Base-by-base conservation (phyloP, 1,140 invertebrate genomes). In the Pinna nobilis region DNA sequence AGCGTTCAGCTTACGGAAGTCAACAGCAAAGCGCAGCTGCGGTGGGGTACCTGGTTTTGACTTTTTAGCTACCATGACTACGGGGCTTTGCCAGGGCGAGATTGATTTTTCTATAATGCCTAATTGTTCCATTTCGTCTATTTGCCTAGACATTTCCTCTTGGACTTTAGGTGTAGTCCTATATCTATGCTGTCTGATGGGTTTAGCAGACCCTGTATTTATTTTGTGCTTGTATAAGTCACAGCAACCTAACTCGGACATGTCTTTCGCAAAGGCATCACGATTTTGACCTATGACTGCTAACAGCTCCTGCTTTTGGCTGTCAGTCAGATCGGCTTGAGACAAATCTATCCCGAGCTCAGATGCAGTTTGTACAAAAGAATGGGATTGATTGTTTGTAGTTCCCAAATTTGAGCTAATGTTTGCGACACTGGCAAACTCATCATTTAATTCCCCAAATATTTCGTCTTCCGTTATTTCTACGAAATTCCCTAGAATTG, bases 1-100 rank as follows among this genome's bases (percentile, higher is more conserved):
- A 4, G 7, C 30, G 49, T 80, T 81, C 33, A 79, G 32, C 33
- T 37, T 25, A 6, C 78, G n/a, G 50, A 77, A 77, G 35, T 79
- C 78, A 18, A 77, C 50, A 25, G 70, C 74, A 67, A 79, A 74
- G 25, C 78, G n/a, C 11, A 39, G 60, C 7, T 39, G 20, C 13
- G 33, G 13, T 55, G 51, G 39, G n/a, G 51, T 53, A n/a, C n/a
- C n/a, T n/a, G n/a, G n/a, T n/a, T n/a, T n/a, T n/a, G n/a, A n/a
- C n/a, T n/a, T n/a, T 23, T 72, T 81, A 72, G 65, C 74, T 18
- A 79, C 66, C 18, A 79, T 59, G 4, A 81, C 39, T n/a, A 73
- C 61, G 9, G 72, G 71, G 28, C 47, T 68, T 13, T 55, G 59
- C 61, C 60, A 79, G 13, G 61, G 41, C 13, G 60, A 63, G 18